phyloP scores from a whole-genome alignment of 2,888 invertebrate genomes.

The Pardosa pseudoannulata region DNA sequence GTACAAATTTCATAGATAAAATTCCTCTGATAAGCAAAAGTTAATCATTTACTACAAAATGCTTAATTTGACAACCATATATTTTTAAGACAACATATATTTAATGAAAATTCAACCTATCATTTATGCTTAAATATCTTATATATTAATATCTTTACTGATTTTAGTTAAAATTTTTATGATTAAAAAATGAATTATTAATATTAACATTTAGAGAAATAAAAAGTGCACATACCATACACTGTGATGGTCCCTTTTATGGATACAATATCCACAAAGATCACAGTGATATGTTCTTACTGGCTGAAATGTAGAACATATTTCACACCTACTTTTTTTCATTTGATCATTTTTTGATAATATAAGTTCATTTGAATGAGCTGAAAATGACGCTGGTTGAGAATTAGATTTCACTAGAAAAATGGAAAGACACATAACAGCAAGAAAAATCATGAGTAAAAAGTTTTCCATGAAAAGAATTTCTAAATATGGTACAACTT shows the following conservation, averaged over 20 bases:
- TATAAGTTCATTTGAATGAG: slow-evolving; percentile 7
- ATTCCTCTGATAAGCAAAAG: too few relatives aligned
- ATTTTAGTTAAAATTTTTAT: too few relatives aligned
- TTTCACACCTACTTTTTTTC: slow-evolving; percentile 46
- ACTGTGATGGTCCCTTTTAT: slow-evolving; percentile 71
- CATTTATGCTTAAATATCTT: too few relatives aligned
- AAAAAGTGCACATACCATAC: slow-evolving; percentile 55
- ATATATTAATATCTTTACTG: too few relatives aligned
- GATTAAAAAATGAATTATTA: too few relatives aligned
- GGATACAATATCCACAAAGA: slow-evolving; percentile 67
- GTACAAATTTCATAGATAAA: too few relatives aligned
- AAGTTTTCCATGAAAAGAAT: slow-evolving; percentile 84
- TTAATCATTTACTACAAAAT: too few relatives aligned
- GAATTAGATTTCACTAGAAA: slow-evolving; percentile 35
- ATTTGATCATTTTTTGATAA: slow-evolving; percentile 17
- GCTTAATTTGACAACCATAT: too few relatives aligned
- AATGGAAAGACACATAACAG: slow-evolving; percentile 53
- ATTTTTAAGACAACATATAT: too few relatives aligned
- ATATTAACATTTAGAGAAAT: too few relatives aligned
- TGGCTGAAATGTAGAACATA: slow-evolving; percentile 45
- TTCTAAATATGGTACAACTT: slow-evolving; percentile 84
- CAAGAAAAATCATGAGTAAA: slow-evolving; percentile 80
- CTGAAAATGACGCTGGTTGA: slow-evolving; percentile 14
- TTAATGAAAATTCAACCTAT: too few relatives aligned
- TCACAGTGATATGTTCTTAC: slow-evolving; percentile 66